Conservation (phyloP, 2,113 vertebrate species). For the Balaeniceps rex region DNA sequence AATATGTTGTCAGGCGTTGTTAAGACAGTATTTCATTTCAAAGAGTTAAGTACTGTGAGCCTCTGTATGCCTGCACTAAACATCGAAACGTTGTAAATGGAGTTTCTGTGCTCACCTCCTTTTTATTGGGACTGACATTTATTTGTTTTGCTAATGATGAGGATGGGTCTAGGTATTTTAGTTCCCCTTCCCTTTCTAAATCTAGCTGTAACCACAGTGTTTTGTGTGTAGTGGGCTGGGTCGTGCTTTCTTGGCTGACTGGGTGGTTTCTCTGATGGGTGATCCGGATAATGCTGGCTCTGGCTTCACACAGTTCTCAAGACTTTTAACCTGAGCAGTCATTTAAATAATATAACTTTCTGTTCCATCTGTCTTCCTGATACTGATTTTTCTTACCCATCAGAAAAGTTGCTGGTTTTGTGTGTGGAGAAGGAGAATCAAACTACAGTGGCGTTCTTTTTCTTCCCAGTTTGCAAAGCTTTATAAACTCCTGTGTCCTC, state of each 20-base stretch:
- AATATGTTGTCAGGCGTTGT: not conserved
- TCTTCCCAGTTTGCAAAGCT: not conserved
- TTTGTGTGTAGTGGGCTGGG: not conserved
- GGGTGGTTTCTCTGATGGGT: fast-evolving
- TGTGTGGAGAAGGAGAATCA: too few relatives aligned
- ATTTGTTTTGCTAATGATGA: not conserved
- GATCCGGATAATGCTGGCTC: not conserved
- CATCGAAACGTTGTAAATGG: not conserved
- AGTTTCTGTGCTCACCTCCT: not conserved
- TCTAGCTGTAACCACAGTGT: not conserved
- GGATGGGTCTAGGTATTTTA: not conserved
- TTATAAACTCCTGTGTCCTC: not conserved
- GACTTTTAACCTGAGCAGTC: not conserved
- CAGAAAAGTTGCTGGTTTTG: not conserved
- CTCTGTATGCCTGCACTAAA: not conserved
- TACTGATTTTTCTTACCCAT: not conserved
- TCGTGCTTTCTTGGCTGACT: not conserved
- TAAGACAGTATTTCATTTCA: not conserved
- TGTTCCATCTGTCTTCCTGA: not conserved
- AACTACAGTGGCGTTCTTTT: not conserved
- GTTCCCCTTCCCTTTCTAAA: not conserved
- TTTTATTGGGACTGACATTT: not conserved
- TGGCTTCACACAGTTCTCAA: not conserved
- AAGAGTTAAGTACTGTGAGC: not conserved
- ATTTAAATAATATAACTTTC: not conserved